Conservation (phyloP, 1,140 invertebrate genomes). For the Apis dorsata region DNA sequence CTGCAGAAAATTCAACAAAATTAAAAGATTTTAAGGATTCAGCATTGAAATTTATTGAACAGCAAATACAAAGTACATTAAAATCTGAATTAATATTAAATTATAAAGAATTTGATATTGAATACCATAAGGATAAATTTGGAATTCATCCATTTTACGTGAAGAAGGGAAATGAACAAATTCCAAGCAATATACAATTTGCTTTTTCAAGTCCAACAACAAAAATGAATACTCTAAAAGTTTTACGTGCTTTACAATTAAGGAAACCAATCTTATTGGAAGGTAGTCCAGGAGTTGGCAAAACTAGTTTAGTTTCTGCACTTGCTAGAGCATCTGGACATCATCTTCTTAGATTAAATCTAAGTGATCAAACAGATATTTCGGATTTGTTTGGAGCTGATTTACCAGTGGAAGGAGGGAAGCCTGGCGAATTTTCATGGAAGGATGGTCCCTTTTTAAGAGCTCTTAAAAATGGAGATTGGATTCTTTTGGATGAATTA, state of each 20-base stretch:
- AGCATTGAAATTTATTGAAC: constrained; percentile 80
- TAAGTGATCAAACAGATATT: constrained; percentile 99
- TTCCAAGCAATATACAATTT: constrained; percentile 75
- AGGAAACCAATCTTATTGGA: constrained; percentile 96
- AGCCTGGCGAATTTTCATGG: constrained; percentile 94
- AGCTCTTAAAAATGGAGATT: constrained; percentile 94
- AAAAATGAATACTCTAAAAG: constrained; percentile 88
- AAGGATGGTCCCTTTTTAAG: constrained; percentile 96
- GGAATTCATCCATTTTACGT: constrained; percentile 89
- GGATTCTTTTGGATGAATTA: constrained; percentile 99
- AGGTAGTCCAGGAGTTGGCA: constrained; percentile 98
- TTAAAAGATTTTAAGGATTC: constrained; percentile 79
- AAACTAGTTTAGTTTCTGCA: constrained; percentile 96
- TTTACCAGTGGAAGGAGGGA: constrained; percentile 94
- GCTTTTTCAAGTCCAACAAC: constrained; percentile 92
- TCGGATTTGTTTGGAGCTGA: constrained; percentile 99
- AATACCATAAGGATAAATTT: constrained; percentile 77
- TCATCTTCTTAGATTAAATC: constrained; percentile 94
- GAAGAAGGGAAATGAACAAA: constrained; percentile 75
- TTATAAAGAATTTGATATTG: constrained; percentile 27
- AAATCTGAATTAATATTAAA: constrained; percentile 41
- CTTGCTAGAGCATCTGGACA: constrained; percentile 92
- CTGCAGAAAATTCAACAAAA: constrained; percentile 80
- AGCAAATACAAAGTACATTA: constrained; percentile 75
- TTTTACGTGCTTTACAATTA: constrained; percentile 93